phyloP scores from a whole-genome alignment of 2,797 vertebrate genomes.

The Synanceia verrucosa region DNA sequence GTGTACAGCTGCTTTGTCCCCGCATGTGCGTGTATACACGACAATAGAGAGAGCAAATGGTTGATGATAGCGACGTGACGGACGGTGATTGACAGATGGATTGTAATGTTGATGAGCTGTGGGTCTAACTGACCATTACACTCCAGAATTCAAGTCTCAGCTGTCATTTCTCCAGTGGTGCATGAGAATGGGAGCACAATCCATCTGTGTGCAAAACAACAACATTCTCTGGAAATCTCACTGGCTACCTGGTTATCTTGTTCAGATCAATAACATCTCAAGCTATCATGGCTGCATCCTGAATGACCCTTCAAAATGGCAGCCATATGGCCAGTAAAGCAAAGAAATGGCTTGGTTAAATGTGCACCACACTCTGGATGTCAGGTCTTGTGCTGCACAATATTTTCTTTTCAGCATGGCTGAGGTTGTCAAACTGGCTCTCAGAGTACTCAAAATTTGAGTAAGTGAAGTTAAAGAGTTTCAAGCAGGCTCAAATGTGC shows the following conservation, averaged over 20 bases:
- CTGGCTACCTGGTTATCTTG: conserved; percentile 71
- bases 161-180: conserved; percentile 61
- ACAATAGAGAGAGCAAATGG: conserved; percentile 4
- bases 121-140: conserved; percentile 42
- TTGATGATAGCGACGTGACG: conserved; percentile 7
- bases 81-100: conserved; percentile 65
- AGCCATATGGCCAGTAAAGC: conserved; percentile 66
- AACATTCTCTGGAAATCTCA: conserved; percentile 58
- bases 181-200: conserved; percentile 43
- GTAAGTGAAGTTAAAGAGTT: conserved; percentile 55
- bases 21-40: background rate
- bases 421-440: conserved; percentile 50
- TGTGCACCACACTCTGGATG: conserved; percentile 14
- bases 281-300: conserved; percentile 67
- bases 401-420: conserved; percentile 37
- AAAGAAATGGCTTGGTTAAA: conserved; percentile 23
- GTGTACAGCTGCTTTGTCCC: conserved; percentile 18
- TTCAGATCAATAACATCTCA: conserved; percentile 72
- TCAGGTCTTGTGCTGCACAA: conserved; percentile 3
- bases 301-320: conserved; percentile 59
- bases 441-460: conserved; percentile 41
- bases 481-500: conserved; percentile 70
- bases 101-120: conserved; percentile 57
- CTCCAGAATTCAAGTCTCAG: conserved; percentile 52
- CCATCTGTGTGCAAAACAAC: conserved; percentile 59